Percentiles rank a stretch among this genome's conserved stretches.
These are phyloP conservation scores for Harpegnathos saltator DNA, from an alignment of 1,140 invertebrate species.

Conservation along the genomic window DNA sequence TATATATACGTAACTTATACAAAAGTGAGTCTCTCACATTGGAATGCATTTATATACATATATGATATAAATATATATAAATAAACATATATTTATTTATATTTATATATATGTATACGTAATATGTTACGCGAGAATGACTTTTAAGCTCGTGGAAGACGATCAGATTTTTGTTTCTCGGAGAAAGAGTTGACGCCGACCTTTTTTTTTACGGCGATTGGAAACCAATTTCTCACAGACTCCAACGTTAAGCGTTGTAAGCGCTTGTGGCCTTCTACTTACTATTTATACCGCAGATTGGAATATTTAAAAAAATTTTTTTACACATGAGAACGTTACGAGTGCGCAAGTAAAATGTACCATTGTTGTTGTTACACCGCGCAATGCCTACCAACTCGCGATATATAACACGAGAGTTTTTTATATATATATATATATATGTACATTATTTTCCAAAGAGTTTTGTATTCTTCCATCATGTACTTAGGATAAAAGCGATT, in stretches of 20 bases:
- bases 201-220: not conserved
- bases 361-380: constrained; percentile 47
- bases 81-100: too few species aligned
- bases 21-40: not conserved
- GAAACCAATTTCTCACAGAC: constrained; percentile 9
- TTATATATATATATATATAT: constrained; percentile 3
- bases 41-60: not conserved
- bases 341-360: constrained; percentile 33
- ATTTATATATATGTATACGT: too few species aligned
- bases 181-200: not conserved
- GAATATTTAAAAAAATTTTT: constrained; percentile 43
- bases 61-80: too few species aligned
- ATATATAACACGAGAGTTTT: constrained; percentile 15
- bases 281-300: constrained; percentile 19
- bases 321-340: not conserved
- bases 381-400: constrained; percentile 7
- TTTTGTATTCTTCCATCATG: constrained; percentile 36
- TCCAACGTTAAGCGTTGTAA: not conserved
- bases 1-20: too few species aligned
- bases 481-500: constrained; percentile 36
- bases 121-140: constrained; percentile 38
- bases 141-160: constrained; percentile 28
- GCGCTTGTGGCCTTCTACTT: constrained; percentile 70
- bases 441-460: constrained; percentile 5
- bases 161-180: not conserved